These are phyloP conservation scores for Tribolium castaneum DNA, from an alignment of 1,140 invertebrate species.

Conservation along the genomic window DNA sequence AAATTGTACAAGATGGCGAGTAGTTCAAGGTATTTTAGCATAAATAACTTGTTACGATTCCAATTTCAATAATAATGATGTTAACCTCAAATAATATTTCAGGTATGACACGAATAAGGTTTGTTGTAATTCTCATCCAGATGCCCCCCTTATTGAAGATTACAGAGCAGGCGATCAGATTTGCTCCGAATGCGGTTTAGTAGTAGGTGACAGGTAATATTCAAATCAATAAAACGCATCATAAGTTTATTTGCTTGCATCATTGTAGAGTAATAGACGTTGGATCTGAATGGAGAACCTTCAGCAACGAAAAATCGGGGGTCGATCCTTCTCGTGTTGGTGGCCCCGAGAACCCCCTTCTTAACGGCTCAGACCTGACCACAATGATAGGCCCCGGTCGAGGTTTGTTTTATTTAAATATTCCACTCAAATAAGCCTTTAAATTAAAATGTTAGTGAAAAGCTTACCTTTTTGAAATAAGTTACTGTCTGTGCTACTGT, in stretches of 20 bases:
- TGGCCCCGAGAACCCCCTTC: slow-evolving; percentile 93
- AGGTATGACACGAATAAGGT: slow-evolving; percentile 81
- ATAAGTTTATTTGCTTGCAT: background rate
- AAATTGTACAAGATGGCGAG: background rate
- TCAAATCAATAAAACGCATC: background rate
- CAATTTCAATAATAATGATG: background rate
- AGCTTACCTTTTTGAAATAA: too few species aligned
- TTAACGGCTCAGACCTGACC: slow-evolving; percentile 95
- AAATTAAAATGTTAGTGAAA: too few species aligned
- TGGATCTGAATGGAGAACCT: slow-evolving; percentile 99
- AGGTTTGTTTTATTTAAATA: slow-evolving; percentile 61
- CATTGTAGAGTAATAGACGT: slow-evolving; percentile 94
- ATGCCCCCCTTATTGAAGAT: slow-evolving; percentile 96
- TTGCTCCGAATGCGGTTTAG: slow-evolving; percentile 98
- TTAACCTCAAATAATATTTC: slow-evolving; percentile 56
- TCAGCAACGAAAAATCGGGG: slow-evolving; percentile 97
- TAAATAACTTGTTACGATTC: background rate
- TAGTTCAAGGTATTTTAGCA: background rate
- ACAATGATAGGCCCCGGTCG: slow-evolving; percentile 96
- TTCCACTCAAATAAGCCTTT: background rate
- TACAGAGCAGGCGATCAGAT: slow-evolving; percentile 99
- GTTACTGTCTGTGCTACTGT: too few species aligned
- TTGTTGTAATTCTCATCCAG: slow-evolving; percentile 93
- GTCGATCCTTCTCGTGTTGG: slow-evolving; percentile 99
- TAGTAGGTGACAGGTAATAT: slow-evolving; percentile 94